Conservation (phyloP, 2,888 invertebrate genomes). For the Caenorhabditis virilis region DNA sequence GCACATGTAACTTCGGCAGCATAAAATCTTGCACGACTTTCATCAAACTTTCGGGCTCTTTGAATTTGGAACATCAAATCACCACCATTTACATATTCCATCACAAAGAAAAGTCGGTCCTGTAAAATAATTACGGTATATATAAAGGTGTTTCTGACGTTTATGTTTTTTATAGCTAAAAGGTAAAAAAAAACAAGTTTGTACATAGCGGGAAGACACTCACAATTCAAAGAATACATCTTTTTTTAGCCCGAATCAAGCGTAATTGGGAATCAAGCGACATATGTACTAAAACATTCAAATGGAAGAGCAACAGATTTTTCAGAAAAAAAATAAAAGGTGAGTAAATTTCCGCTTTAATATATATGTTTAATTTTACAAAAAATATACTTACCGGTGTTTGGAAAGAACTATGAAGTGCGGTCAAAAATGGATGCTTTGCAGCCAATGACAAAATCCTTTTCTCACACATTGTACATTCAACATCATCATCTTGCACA, state of each 20-base stretch:
- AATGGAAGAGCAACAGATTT: no score
- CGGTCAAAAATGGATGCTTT: slow-evolving; percentile 97
- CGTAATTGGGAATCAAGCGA: no score
- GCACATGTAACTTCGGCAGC: slow-evolving; percentile 98
- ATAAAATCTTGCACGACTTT: slow-evolving; percentile 87
- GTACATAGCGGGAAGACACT: no score
- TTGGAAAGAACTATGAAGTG: slow-evolving; percentile 98
- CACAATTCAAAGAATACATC: no score
- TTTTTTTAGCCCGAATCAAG: no score
- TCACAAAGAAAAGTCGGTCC: slow-evolving; percentile 95
- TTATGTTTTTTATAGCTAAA: neutral
- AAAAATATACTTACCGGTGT: slow-evolving; percentile 80
- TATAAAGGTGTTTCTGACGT: neutral
- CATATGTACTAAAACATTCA: no score
- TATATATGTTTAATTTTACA: neutral
- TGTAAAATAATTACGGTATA: slow-evolving; percentile 60
- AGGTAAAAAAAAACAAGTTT: no score
- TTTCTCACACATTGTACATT: slow-evolving; percentile 99
- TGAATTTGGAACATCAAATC: slow-evolving; percentile 90
- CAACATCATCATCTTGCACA: slow-evolving; percentile 96
- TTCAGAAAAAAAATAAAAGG: no score
- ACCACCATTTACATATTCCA: slow-evolving; percentile 96
- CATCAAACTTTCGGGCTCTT: slow-evolving; percentile 94
- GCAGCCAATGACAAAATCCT: slow-evolving; percentile 79
- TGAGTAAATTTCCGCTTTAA: neutral